Base-by-base conservation (phyloP, 2,113 vertebrate species). In the Rutilus rutilus region DNA sequence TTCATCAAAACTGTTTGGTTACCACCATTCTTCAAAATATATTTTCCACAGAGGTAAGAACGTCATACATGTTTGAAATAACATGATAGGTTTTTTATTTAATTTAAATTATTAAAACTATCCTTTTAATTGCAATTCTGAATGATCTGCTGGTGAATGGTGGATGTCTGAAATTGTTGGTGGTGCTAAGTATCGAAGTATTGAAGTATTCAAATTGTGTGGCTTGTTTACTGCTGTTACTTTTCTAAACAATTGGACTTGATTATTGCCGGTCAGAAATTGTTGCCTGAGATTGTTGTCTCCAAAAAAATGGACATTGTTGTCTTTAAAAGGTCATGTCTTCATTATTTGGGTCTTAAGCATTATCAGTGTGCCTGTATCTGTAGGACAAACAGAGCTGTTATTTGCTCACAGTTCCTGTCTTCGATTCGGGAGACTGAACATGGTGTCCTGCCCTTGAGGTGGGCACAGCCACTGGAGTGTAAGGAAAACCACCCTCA, bases 401-500 rank as follows among this genome's bases (percentile, higher is more conserved):
- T 39, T 62, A 19, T 82, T 67, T 27, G 12, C 39, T 27, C 33
- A 60, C 33, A 27, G 57, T 80, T 80, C 7, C 33, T 64, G 75
- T 79, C 77, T 50, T 65, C 8, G 19, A 45, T 71, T 71, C 64
- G 71, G 21, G 47, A 83, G 45, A 83, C 6, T 36, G 19, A 57
- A 36, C 30, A 54, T 57, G 47, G 21, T 71, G 65, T 83, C 81
- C 47, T 71, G 65, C 47, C 81, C 80, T 69, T 67, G 42, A 69
- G 45, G 62, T 82, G 80, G 64, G 64, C 80, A 82, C 60, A 10
- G 25, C 23, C 60, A 81, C 19, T 69, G 80, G 64, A 50, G 80
- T 82, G 64, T 71, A 36, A 82, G 64, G 14, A 82, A 82, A 21
- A n/a, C 59, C 78, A 45, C 78, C 39, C 78, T 30, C 78, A 64